Percentiles rank a stretch among this genome's conserved stretches.
Evolutionary conservation across 2,888 invertebrate genomes (phyloP).

Genomic region (Ligdia adustata): DNA sequence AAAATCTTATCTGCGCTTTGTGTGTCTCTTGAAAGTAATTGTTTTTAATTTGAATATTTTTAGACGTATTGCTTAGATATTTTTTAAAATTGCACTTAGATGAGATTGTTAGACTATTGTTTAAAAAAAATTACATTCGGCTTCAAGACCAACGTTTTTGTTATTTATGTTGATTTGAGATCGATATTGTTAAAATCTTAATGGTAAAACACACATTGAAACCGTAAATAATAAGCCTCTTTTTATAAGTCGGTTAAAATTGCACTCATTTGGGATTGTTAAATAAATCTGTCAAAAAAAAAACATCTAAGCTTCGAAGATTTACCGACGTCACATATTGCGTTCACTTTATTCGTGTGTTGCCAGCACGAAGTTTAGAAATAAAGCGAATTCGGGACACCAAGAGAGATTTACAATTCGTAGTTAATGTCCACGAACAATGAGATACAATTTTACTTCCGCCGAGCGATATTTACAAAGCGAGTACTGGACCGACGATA

Average conservation of each 20-base stretch:
- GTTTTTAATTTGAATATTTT: conserved; percentile 19
- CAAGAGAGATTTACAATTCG: conserved; percentile 71
- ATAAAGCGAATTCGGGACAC: conserved; percentile 49
- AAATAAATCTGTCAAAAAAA: no score
- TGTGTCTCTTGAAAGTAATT: conserved; percentile 32
- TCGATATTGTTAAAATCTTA: no score
- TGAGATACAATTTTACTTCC: conserved; percentile 76
- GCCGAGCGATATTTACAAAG: conserved; percentile 68
- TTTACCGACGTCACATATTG: conserved; percentile 20
- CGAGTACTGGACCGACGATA: conserved; percentile 56
- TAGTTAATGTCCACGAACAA: conserved; percentile 73
- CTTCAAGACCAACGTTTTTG: no score
- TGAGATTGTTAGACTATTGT: no score
- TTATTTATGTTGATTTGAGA: no score
- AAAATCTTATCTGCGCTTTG: conserved; percentile 51
- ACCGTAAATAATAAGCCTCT: no score
- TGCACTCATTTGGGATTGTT: no score
- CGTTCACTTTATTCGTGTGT: conserved; percentile 25
- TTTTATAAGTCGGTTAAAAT: no score
- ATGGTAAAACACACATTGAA: no score
- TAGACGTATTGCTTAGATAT: no score
- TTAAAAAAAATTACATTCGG: no score
- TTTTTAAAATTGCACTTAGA: no score
- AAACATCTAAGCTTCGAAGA: background rate
- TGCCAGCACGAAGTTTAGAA: conserved; percentile 29